Percentiles rank a stretch among this genome's conserved stretches.
Conservation (phyloP, 2,113 vertebrate genomes). For the Axis porcinus region DNA sequence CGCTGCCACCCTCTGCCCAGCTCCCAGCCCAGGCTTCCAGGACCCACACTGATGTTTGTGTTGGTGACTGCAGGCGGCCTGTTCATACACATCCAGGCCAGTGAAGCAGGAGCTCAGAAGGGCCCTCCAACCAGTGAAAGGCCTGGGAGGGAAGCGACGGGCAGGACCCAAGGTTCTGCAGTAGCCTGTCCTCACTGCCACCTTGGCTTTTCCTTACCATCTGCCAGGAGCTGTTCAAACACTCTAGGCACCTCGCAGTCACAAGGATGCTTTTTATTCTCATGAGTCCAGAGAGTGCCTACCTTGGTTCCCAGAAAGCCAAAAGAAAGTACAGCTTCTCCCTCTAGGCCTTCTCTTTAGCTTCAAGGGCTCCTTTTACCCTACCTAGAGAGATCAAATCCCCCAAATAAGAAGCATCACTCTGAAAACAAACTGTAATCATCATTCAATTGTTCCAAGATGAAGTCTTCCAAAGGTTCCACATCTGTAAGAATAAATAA, state of each 20-base stretch:
- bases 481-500: background rate
- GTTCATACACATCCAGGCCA: background rate
- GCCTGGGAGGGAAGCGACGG: background rate
- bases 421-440: background rate
- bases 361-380: background rate
- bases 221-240: slow-evolving; percentile 39
- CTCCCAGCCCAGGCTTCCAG: background rate
- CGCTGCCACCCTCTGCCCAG: background rate
- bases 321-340: background rate
- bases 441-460: background rate
- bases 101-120: background rate
- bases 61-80: slow-evolving; percentile 26
- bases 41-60: background rate
- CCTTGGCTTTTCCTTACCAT: background rate
- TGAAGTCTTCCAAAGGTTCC: background rate
- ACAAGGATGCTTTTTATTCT: background rate
- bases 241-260: background rate
- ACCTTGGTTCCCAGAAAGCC: background rate
- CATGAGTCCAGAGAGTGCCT: background rate
- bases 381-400: background rate
- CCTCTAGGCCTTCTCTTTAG: background rate
- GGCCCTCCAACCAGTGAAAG: background rate
- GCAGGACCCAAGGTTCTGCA: background rate
- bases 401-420: slow-evolving; percentile 22
- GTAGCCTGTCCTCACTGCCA: background rate